Evolutionary conservation across 2,113 vertebrate genomes (phyloP), one percentile per base, ranked within the genome.

Genomic region (Okapia johnstoni): DNA sequence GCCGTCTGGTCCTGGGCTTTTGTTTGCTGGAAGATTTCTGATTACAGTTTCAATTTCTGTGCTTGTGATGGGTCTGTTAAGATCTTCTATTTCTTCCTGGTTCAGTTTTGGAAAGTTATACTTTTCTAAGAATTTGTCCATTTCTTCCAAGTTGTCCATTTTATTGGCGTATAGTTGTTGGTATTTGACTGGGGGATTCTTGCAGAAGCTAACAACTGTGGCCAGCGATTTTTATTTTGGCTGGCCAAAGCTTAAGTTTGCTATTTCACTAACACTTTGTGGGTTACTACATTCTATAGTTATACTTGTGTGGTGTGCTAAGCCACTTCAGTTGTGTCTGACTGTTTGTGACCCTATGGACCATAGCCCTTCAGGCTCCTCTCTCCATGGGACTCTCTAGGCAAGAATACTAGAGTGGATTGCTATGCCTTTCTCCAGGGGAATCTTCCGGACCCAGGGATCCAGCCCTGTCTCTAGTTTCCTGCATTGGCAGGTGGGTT

Each of bases 401-500:
- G 70, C 70, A 76, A 76, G 23, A 76, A 43, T 76, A 26, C 23
- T 14, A 76, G 70, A 14, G 23, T 76, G 70, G 23, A 26, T 43
- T 76, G 23, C 36, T 12, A 14, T 43, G 40, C 40, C 40, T 23
- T 76, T 76, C 23, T 76, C 70, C 70, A 76, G 70, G 40, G 70
- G 40, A 40, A 13, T 76, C 23, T 76, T 76, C 70, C 0, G 0
- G 21, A 76, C 40, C 6, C 36, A 43, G 70, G 66, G 6, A 76
- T 76, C 10, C 36, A 76, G 5, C 19, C 10, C 66, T 13, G 19
- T 23, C 66, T 73, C 66, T 73, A 43, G 70, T 76, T 15, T 43
- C 70, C 12, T 76, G 70, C 23, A 76, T 76, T 6, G 0, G 23
- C 3, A 26, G 23, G 70, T 0, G 1, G 12, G 40, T 76, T 76